Percentiles rank a stretch among this genome's conserved stretches.
Conservation (phyloP, 1,140 invertebrate genomes). For the Aphis craccivora region DNA sequence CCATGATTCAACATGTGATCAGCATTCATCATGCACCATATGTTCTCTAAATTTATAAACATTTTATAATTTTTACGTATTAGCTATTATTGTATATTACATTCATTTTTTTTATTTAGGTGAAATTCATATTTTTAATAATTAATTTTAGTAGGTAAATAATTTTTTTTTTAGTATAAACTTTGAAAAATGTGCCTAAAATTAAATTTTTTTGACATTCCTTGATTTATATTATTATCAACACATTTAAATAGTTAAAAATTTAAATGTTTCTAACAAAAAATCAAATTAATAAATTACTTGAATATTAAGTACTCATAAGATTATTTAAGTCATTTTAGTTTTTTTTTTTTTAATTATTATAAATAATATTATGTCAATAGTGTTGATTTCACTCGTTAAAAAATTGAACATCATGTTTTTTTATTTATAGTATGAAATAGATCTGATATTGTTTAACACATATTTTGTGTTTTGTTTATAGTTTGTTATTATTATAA, state of each 20-base stretch:
- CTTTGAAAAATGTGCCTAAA: neutral
- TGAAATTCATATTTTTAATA: neutral
- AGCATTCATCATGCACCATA: slow-evolving; percentile 67
- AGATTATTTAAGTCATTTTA: neutral
- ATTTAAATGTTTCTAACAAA: neutral
- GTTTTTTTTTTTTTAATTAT: neutral
- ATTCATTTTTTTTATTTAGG: neutral
- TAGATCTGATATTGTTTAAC: neutral
- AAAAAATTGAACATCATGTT: neutral
- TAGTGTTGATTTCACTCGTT: neutral
- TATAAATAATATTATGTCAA: neutral
- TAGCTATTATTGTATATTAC: slow-evolving; percentile 5
- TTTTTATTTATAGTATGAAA: neutral
- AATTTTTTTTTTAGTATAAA: neutral
- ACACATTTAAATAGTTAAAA: neutral
- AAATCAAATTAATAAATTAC: neutral
- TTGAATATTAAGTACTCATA: neutral
- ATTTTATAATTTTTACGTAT: neutral
- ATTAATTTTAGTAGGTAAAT: neutral
- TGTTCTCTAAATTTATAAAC: slow-evolving; percentile 67
- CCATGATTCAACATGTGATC: slow-evolving; percentile 64
- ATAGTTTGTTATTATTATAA: neutral
- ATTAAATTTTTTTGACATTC: neutral
- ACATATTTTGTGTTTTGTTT: neutral
- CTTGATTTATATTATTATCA: neutral